phyloP scores from a whole-genome alignment of 2,113 vertebrate genomes.

The Perognathus longimembris region DNA sequence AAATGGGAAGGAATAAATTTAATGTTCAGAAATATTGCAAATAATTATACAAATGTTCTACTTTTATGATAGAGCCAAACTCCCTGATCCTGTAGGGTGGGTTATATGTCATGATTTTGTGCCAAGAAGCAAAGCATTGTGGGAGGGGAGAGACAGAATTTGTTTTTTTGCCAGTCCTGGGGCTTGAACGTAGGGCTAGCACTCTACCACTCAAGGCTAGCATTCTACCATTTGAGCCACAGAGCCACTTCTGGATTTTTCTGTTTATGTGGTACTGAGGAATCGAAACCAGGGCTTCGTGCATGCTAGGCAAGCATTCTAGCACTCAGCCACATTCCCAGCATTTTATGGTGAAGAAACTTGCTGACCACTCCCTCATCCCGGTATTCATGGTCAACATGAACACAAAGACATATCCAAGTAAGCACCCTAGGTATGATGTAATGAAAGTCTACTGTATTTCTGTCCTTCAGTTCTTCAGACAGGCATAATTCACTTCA shows the following conservation, averaged over 20 bases:
- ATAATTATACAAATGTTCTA: neutral
- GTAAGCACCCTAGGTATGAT: neutral
- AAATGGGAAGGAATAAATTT: neutral
- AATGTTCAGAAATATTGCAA: neutral
- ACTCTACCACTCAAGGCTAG: too few relatives aligned
- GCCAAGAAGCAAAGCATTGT: neutral
- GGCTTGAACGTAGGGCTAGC: too few relatives aligned
- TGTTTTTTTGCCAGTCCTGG: too few relatives aligned
- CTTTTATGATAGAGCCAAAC: neutral
- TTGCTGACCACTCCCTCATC: neutral
- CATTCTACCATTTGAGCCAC: too few relatives aligned
- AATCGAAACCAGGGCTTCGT: too few relatives aligned
- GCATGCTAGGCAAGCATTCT: too few relatives aligned
- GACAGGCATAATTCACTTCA: conserved; percentile 40
- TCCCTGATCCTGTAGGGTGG: neutral
- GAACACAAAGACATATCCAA: neutral
- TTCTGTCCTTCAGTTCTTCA: neutral
- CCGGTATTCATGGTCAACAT: neutral
- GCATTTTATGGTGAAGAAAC: neutral
- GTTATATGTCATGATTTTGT: neutral
- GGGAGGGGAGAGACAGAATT: neutral
- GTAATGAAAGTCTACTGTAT: neutral
- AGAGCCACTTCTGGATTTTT: too few relatives aligned
- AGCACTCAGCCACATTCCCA: too few relatives aligned
- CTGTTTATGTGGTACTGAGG: too few relatives aligned